Evolutionary conservation across 2,113 vertebrate genomes (phyloP), one percentile per base, ranked within the genome.

Genomic region (Gobius niger): DNA sequence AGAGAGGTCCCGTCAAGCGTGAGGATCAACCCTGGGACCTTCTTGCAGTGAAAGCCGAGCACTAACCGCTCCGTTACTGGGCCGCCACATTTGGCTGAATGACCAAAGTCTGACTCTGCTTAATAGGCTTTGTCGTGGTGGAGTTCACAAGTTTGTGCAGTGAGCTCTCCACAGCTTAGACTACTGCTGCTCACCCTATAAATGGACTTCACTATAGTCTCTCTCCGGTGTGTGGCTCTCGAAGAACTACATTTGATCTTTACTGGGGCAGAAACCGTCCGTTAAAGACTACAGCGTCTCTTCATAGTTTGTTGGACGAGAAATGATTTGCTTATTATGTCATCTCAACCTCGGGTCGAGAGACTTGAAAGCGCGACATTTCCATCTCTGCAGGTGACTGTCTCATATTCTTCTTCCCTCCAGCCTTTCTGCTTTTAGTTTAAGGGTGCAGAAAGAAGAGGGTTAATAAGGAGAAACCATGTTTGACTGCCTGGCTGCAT

Each of bases 401-500:
- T 47, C 7, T 1, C 19, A 10, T 6, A 49, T 57, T 64, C 68
- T 52, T 57, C 54, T 46, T 24, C n/a, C 53, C 63, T 49, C 61
- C 52, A 41, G 65, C 52, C 67, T 54, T 47, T 72, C 59, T 63
- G n/a, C 78, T 69, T 70, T 19, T 34, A 73, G 74, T 69, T 60
- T 71, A 80, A 77, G 63, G 59, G 56, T 68, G 51, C 67, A 65
- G 47, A 70, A 51, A 64, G 65, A 79, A 24, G 50, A 52, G 68
- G 13, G 54, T 76, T 77, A 81, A 87, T 82, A 64, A 72, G 60
- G 52, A 73, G 68, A 77, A 75, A 72, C 82, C 63, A 72, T 7
- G 24, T 53, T 49, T 70, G 63, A 19, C 41, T 65, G 75, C 75
- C 61, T 75, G 73, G 64, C 76, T 76, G 70, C 76, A 75, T 81